Evolutionary conservation across 2,113 vertebrate genomes (phyloP).

Genomic region (Eubucco bourcierii): DNA sequence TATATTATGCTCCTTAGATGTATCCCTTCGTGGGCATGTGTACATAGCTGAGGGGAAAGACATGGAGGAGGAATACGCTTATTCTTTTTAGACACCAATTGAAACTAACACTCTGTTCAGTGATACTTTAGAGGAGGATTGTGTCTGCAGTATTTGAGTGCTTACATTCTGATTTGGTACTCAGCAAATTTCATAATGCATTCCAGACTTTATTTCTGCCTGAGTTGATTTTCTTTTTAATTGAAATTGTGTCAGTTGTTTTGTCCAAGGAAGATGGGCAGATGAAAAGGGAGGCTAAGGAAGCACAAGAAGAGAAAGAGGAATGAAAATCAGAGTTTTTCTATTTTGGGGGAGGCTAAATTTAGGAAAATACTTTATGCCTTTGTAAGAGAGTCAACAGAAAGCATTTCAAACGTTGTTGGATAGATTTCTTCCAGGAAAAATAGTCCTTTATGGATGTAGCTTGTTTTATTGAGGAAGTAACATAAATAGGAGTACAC

Average conservation of each 20-base stretch:
- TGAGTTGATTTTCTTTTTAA: background rate
- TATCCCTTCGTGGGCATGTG: background rate
- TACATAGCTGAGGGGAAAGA: background rate
- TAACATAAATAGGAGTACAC: background rate
- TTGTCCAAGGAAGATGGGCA: background rate
- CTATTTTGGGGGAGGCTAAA: background rate
- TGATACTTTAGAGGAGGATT: background rate
- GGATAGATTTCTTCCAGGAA: background rate
- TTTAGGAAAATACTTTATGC: background rate
- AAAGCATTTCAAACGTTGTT: background rate
- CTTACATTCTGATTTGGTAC: background rate
- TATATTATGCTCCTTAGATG: accelerated
- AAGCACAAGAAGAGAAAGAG: background rate
- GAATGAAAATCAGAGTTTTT: background rate
- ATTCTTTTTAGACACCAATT: background rate
- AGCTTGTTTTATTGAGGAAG: background rate
- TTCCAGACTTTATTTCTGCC: background rate
- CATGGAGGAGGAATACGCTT: background rate
- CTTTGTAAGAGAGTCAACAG: background rate
- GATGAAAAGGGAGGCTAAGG: background rate
- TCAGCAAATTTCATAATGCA: background rate
- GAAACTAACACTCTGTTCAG: background rate
- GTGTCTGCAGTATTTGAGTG: background rate
- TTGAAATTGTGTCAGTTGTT: background rate
- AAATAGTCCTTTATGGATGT: background rate